These are phyloP conservation scores for Cebus imitator DNA, from an alignment of 2,113 vertebrate species.

Conservation along the genomic window DNA sequence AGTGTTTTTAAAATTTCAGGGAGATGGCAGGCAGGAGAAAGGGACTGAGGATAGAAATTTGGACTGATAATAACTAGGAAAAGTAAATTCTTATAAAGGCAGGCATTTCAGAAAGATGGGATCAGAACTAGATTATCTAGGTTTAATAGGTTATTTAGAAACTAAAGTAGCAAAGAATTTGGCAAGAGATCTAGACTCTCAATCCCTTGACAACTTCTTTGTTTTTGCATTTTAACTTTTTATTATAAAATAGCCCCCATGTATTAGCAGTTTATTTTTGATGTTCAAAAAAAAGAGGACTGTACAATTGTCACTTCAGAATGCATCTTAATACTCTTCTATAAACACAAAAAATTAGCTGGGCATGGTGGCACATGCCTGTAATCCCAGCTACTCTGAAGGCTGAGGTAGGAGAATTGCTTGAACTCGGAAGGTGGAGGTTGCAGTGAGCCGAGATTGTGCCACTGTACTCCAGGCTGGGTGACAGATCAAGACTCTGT, in stretches of 20 bases:
- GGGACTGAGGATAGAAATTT: neutral
- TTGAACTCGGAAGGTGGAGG: too few relatives aligned
- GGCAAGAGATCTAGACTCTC: neutral
- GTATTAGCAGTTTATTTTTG: neutral
- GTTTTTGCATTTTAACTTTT: neutral
- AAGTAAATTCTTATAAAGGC: neutral
- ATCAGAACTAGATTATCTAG: neutral
- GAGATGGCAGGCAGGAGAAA: neutral
- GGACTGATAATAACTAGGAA: neutral
- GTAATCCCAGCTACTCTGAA: too few relatives aligned
- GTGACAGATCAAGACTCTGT: too few relatives aligned
- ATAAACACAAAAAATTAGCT: too few relatives aligned
- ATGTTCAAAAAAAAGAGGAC: neutral
- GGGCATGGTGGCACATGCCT: too few relatives aligned
- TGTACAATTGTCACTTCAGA: neutral
- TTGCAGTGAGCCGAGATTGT: too few relatives aligned
- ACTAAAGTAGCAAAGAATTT: neutral
- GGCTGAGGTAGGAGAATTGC: too few relatives aligned
- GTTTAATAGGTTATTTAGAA: neutral
- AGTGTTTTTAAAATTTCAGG: neutral
- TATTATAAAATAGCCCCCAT: neutral
- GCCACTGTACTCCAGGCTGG: too few relatives aligned
- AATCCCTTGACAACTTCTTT: neutral
- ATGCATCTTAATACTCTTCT: neutral
- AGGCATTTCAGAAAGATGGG: neutral